A percentile compares a stretch with the other conserved stretches of the same genome.
These are phyloP conservation scores for Hoplostethus mediterraneus DNA, from an alignment of 2,797 vertebrate species.

Conservation along the genomic window DNA sequence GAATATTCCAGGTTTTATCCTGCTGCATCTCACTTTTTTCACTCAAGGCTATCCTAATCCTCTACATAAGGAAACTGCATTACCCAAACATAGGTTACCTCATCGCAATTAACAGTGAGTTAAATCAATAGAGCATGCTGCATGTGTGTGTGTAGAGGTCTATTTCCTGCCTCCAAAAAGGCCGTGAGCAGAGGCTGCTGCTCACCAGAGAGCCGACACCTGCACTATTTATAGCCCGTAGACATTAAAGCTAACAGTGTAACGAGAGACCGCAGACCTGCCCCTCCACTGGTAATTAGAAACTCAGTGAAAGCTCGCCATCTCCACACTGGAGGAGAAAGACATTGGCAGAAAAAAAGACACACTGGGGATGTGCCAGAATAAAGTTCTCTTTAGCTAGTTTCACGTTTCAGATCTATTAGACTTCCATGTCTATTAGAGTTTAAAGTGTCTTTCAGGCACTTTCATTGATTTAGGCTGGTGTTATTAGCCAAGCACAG, in stretches of 20 bases:
- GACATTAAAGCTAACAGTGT: slow-evolving; percentile 70
- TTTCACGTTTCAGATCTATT: slow-evolving; percentile 18
- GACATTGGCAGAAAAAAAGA: slow-evolving; percentile 23
- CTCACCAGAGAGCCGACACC: slow-evolving; percentile 61
- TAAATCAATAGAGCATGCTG: slow-evolving; percentile 42
- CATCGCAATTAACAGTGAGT: slow-evolving; percentile 35
- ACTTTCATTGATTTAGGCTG: slow-evolving; percentile 31
- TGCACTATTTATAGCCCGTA: slow-evolving; percentile 71
- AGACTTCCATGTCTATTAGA: slow-evolving; percentile 19
- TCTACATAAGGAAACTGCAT: slow-evolving; percentile 10
- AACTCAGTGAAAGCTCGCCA: slow-evolving; percentile 50
- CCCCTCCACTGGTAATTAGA: slow-evolving; percentile 73
- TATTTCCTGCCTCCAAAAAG: slow-evolving; percentile 40
- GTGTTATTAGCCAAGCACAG: slow-evolving; percentile 16
- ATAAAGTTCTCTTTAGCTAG: slow-evolving; percentile 30
- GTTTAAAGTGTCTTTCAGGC: slow-evolving; percentile 17
- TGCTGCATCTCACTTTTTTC: neutral
- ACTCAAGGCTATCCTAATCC: neutral
- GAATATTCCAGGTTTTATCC: neutral
- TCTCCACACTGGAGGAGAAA: slow-evolving; percentile 35
- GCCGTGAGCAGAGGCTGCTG: slow-evolving; percentile 36
- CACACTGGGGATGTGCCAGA: slow-evolving; percentile 26
- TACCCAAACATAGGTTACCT: slow-evolving; percentile 31
- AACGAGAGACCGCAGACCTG: slow-evolving; percentile 65
- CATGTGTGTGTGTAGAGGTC: slow-evolving; percentile 27